Conservation (phyloP, 1,140 invertebrate genomes). For the Ceratina calcarata region DNA sequence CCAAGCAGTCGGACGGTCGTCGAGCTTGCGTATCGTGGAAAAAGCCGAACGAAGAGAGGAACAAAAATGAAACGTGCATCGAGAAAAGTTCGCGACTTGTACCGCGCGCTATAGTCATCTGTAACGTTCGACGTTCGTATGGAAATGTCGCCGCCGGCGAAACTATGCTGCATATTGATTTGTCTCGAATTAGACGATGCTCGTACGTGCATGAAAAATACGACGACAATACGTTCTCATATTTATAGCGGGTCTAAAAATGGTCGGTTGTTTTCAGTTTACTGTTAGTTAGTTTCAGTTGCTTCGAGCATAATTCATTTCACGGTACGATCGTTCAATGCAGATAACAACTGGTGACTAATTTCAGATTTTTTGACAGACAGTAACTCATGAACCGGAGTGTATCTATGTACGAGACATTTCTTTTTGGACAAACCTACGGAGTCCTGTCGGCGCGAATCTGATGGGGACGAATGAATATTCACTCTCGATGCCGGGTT, state of each 20-base stretch:
- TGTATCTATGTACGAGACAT: neutral
- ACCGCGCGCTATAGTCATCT: neutral
- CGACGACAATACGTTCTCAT: neutral
- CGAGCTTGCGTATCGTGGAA: neutral
- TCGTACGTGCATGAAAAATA: neutral
- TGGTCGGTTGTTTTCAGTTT: too few species aligned
- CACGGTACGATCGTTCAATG: too few species aligned
- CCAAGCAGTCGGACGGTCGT: neutral
- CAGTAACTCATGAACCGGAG: neutral
- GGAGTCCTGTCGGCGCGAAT: slow-evolving; percentile 40
- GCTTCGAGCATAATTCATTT: too few species aligned
- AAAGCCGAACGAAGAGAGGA: neutral
- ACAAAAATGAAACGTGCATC: neutral
- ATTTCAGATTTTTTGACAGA: too few species aligned
- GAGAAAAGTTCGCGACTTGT: neutral
- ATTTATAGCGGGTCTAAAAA: neutral
- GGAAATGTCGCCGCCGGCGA: slow-evolving; percentile 14
- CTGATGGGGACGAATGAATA: slow-evolving; percentile 61
- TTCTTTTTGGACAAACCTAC: slow-evolving; percentile 9
- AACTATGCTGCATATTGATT: slow-evolving; percentile 1
- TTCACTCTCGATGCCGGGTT: slow-evolving; percentile 57
- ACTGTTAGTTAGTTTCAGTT: too few species aligned
- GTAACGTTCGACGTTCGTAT: slow-evolving; percentile 20
- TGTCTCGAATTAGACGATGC: slow-evolving; percentile 11
- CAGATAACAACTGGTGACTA: too few species aligned